These are phyloP conservation scores for Pogonus chalceus DNA, from an alignment of 1,140 invertebrate genomes.

Conservation along the genomic window DNA sequence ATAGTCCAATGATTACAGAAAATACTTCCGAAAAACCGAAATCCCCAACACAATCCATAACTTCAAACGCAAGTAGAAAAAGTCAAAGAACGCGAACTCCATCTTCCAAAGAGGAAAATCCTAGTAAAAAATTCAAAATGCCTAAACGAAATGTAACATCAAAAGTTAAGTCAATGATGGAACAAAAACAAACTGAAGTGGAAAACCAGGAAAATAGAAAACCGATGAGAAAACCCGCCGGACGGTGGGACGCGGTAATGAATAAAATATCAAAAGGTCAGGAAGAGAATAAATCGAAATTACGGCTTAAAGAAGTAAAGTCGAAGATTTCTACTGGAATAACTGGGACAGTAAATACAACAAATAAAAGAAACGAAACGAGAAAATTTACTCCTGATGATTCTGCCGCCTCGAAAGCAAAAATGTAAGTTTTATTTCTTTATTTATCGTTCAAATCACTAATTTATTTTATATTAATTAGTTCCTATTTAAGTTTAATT, in stretches of 20 bases:
- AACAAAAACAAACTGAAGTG: slow-evolving; percentile 34
- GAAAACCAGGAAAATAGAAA: slow-evolving; percentile 21
- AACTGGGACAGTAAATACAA: slow-evolving; percentile 22
- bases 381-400: background rate
- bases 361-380: background rate
- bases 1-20: background rate
- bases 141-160: slow-evolving; percentile 61
- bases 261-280: slow-evolving; percentile 69
- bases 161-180: slow-evolving; percentile 61
- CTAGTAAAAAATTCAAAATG: slow-evolving; percentile 63
- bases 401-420: background rate
- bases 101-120: slow-evolving; percentile 41
- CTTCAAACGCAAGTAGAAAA: slow-evolving; percentile 17
- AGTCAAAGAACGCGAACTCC: slow-evolving; percentile 17
- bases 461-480: too few species aligned
- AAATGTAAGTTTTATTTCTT: slow-evolving; percentile 8
- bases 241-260: slow-evolving; percentile 70
- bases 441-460: too few species aligned
- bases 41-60: slow-evolving; percentile 8
- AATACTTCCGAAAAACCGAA: slow-evolving; percentile 12
- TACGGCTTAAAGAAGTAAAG: slow-evolving; percentile 65
- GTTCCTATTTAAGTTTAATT: too few species aligned
- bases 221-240: slow-evolving; percentile 30
- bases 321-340: slow-evolving; percentile 50
- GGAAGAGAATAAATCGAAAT: slow-evolving; percentile 54